phyloP scores from a whole-genome alignment of 1,140 invertebrate genomes.

The Muscidifurax raptorellus region DNA sequence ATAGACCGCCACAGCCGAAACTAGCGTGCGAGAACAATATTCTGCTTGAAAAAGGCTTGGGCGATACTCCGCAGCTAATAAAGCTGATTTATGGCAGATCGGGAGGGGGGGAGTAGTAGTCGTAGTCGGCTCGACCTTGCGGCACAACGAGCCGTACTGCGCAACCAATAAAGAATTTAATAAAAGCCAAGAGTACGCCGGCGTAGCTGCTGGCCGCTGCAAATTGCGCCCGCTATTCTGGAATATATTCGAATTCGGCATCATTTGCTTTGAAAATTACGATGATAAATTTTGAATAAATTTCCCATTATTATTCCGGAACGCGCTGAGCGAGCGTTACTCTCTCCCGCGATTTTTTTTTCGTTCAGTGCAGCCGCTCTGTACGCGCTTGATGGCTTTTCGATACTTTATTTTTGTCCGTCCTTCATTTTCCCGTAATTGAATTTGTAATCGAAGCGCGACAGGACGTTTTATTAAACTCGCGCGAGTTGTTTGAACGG shows the following conservation, averaged over 20 bases:
- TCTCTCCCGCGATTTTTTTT: not conserved
- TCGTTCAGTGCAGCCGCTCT: not conserved
- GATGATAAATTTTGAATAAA: slow-evolving; percentile 52
- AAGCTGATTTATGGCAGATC: slow-evolving; percentile 46
- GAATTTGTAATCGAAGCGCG: slow-evolving; percentile 44
- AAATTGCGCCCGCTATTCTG: not conserved
- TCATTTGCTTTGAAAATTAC: slow-evolving; percentile 52
- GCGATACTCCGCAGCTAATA: slow-evolving; percentile 46
- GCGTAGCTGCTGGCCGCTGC: not conserved
- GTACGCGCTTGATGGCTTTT: slow-evolving; percentile 30
- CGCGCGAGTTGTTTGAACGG: not conserved
- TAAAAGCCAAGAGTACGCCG: slow-evolving; percentile 28
- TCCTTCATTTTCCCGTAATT: slow-evolving; percentile 51
- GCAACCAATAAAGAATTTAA: slow-evolving; percentile 51
- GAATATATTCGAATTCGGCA: slow-evolving; percentile 44
- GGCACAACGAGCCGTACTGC: not conserved
- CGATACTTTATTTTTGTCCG: slow-evolving; percentile 46
- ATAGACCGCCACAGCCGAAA: not conserved
- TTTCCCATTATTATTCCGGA: slow-evolving; percentile 49
- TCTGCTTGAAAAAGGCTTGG: not conserved
- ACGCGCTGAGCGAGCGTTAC: not conserved
- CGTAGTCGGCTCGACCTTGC: slow-evolving; percentile 13
- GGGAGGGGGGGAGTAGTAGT: not conserved
- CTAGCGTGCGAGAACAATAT: not conserved
- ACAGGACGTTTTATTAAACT: slow-evolving; percentile 39